Conservation (phyloP, 2,113 vertebrate genomes). For the Kryptolebias marmoratus region DNA sequence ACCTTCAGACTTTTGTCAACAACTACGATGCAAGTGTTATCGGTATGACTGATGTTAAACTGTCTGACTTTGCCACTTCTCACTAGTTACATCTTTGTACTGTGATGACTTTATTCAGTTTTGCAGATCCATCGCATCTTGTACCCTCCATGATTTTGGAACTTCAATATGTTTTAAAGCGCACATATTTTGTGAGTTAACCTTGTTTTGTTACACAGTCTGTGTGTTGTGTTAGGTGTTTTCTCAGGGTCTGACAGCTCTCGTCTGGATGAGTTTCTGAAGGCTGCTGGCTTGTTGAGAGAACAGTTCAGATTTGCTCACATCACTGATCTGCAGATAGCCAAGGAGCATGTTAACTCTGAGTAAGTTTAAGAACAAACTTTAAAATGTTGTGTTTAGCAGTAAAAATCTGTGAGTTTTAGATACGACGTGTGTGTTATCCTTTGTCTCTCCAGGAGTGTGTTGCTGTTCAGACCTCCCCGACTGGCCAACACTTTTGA, state of each 20-base stretch:
- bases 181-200: no score
- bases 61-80: background rate
- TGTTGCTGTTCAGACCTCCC: conserved; percentile 79
- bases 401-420: background rate
- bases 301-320: conserved; percentile 80
- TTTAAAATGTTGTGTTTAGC: background rate
- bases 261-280: conserved; percentile 70
- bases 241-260: conserved; percentile 64
- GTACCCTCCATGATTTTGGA: no score
- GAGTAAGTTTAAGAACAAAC: conserved; percentile 67
- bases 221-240: conserved; percentile 65
- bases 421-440: background rate
- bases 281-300: conserved; percentile 72
- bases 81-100: no score
- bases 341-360: conserved; percentile 14
- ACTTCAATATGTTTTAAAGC: no score
- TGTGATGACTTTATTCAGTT: no score
- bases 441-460: conserved; percentile 48
- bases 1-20: conserved; percentile 73
- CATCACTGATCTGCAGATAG: conserved; percentile 50
- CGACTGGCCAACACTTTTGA: conserved; percentile 75
- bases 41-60: conserved; percentile 50
- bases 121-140: no score
- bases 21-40: conserved; percentile 79
- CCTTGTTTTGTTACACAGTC: background rate